Conservation (phyloP, 2,113 vertebrate species). For the Paradisaea rubra region DNA sequence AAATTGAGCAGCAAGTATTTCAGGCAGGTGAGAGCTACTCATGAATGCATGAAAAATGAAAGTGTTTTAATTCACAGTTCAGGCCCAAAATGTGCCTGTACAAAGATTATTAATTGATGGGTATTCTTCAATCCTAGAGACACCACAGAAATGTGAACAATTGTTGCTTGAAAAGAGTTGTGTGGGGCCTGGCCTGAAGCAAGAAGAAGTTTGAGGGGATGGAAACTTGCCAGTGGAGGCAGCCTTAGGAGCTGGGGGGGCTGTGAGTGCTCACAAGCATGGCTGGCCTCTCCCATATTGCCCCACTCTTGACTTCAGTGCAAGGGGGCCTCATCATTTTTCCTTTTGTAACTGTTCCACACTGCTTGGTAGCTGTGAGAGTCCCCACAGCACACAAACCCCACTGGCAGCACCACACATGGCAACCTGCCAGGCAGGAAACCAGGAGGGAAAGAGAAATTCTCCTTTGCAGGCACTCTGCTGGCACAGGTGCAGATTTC, state of each 20-base stretch:
- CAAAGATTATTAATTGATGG: fast-evolving
- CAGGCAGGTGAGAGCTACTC: neutral
- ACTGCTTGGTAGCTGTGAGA: neutral
- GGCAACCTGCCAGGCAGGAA: neutral
- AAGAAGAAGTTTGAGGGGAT: neutral
- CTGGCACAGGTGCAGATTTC: neutral
- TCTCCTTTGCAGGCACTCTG: neutral
- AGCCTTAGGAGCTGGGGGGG: neutral
- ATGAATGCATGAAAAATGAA: neutral
- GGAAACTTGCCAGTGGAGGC: neutral
- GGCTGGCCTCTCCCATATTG: neutral
- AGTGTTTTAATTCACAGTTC: neutral
- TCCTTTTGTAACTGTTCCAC: neutral
- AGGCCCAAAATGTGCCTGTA: fast-evolving
- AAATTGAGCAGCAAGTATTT: neutral
- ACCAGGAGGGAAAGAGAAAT: neutral
- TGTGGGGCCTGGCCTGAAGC: neutral
- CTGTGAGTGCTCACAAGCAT: fast-evolving
- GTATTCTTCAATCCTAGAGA: neutral
- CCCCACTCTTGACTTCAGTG: neutral
- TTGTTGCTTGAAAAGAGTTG: neutral
- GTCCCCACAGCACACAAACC: neutral
- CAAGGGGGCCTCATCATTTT: neutral
- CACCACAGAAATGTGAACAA: neutral
- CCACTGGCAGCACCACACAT: neutral